Evolutionary conservation across 2,888 invertebrate species (phyloP).

Genomic region (Parthenolecanium corni): DNA sequence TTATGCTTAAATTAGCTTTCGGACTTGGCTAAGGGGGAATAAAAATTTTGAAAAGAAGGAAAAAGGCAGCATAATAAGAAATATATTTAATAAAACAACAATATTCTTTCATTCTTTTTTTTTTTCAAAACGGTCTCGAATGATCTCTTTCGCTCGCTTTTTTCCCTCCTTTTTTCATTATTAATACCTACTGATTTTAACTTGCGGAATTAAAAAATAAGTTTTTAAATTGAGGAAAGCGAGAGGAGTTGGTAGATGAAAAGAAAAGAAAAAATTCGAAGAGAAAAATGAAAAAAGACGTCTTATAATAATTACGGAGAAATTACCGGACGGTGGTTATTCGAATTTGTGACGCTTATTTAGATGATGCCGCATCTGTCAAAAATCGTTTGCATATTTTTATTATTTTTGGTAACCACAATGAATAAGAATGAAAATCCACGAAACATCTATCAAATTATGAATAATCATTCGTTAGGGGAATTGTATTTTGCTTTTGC

Average conservation of each 20-base stretch:
- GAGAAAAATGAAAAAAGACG: background rate
- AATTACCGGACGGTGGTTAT: background rate
- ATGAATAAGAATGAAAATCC: too few species aligned
- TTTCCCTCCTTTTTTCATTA: too few species aligned
- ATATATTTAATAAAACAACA: constrained; percentile 24
- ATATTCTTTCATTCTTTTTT: constrained; percentile 12
- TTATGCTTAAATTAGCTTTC: constrained; percentile 24
- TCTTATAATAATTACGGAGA: background rate
- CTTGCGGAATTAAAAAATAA: constrained; percentile 15
- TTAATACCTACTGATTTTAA: constrained; percentile 12
- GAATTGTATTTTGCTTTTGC: too few species aligned
- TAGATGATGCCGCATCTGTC: background rate
- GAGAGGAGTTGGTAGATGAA: too few species aligned
- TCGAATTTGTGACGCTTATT: background rate
- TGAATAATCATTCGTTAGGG: too few species aligned
- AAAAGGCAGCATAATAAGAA: constrained; percentile 20
- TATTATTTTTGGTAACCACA: too few species aligned
- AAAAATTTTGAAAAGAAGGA: constrained; percentile 4
- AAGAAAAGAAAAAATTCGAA: background rate
- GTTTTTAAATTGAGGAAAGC: constrained; percentile 1
- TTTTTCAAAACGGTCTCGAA: background rate
- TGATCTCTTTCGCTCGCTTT: background rate
- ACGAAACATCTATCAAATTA: too few species aligned
- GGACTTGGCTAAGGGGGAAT: background rate
- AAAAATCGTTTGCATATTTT: background rate